These are phyloP conservation scores for Progne subis DNA, from an alignment of 2,113 vertebrate species.

Conservation along the genomic window DNA sequence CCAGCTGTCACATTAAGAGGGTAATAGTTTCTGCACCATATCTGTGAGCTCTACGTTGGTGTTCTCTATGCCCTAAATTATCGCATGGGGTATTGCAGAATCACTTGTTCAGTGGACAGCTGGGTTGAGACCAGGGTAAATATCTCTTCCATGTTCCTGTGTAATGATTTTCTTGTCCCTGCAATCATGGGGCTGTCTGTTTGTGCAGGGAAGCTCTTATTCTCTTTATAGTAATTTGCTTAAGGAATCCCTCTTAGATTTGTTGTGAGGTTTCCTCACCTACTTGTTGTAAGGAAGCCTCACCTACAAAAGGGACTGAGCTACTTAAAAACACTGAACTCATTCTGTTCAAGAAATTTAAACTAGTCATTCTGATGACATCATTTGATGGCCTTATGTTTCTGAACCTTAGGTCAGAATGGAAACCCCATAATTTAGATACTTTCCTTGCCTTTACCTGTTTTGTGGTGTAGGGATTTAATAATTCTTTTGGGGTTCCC, in stretches of 20 bases:
- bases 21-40: background rate
- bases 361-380: background rate
- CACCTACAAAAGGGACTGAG: rapidly evolving
- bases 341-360: background rate
- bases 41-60: background rate
- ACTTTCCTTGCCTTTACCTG: background rate
- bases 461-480: background rate
- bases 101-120: background rate
- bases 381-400: background rate
- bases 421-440: background rate
- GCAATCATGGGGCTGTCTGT: background rate
- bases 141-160: background rate
- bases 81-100: background rate
- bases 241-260: background rate
- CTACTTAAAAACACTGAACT: background rate
- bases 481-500: background rate
- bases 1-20: background rate
- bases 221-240: background rate
- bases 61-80: background rate
- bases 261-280: rapidly evolving
- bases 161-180: background rate
- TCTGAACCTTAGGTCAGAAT: background rate
- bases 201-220: background rate
- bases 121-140: background rate
- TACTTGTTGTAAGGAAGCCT: background rate